Evolutionary conservation across 37 sponge, comb jelly and placozoan species (phyloP).

Genomic region (Spongia lamella): DNA sequence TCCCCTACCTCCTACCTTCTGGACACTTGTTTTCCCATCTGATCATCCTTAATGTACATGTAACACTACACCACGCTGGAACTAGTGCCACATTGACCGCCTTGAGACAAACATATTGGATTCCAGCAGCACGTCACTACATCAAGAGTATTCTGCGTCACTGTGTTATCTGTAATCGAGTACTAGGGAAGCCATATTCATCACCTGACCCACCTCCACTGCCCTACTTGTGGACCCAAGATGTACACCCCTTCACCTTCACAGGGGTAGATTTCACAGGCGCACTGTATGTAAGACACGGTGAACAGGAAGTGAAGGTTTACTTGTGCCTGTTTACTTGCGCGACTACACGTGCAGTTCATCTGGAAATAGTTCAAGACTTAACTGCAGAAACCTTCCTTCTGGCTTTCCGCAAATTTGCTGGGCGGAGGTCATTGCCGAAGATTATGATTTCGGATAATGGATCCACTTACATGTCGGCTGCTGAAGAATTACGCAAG

Average conservation of each 20-base stretch:
- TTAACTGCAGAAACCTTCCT: no score
- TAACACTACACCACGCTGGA: constrained; percentile 26
- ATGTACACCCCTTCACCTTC: constrained; percentile 2
- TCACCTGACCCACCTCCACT: constrained; percentile 38
- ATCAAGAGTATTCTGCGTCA: constrained; percentile 15
- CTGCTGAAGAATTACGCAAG: no score
- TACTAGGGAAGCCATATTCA: constrained; percentile 10
- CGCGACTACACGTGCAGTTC: no score
- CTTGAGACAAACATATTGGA: no score
- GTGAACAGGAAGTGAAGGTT: no score
- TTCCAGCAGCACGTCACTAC: constrained; percentile 13
- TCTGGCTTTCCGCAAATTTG: no score
- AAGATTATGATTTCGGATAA: no score
- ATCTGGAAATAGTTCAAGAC: no score
- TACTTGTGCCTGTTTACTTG: no score
- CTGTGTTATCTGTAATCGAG: constrained; percentile 25
- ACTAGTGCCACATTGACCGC: no score
- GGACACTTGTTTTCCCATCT: constrained; percentile 24
- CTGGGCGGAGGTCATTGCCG: no score
- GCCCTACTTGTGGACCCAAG: constrained; percentile 17
- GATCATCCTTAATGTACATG: constrained; percentile 12
- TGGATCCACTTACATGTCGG: no score
- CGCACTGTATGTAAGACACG: constrained; percentile 7
- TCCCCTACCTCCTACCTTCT: constrained; percentile 23
- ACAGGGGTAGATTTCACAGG: constrained; percentile 39